Conservation (phyloP, 1,140 invertebrate species). For the Cotesia glomerata region DNA sequence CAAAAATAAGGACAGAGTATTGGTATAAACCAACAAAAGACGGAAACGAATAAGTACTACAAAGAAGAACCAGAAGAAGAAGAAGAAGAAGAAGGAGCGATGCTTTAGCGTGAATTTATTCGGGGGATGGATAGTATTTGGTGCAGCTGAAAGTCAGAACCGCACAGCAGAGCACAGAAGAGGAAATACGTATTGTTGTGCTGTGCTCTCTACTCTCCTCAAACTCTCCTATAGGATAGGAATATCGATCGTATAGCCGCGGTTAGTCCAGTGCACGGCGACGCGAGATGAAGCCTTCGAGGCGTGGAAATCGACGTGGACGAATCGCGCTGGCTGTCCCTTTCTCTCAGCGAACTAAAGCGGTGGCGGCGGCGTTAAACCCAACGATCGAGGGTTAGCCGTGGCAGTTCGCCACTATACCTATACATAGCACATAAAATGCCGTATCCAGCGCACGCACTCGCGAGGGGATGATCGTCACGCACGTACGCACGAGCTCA, state of each 20-base stretch:
- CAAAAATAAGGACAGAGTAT: too few relatives aligned
- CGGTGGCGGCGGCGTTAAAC: not conserved
- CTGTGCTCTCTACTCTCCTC: too few relatives aligned
- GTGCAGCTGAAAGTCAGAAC: too few relatives aligned
- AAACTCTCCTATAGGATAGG: not conserved
- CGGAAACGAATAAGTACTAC: too few relatives aligned
- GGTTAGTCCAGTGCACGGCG: constrained; percentile 22
- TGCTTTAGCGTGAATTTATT: too few relatives aligned
- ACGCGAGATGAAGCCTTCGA: constrained; percentile 26
- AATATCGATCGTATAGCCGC: constrained; percentile 25
- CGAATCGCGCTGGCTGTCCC: constrained; percentile 13
- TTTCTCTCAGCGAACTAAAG: constrained; percentile 3
- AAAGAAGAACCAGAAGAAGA: too few relatives aligned
- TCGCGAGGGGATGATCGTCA: constrained; percentile 33
- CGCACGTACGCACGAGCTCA: constrained; percentile 36
- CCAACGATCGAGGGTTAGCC: constrained; percentile 7
- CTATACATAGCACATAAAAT: constrained; percentile 4
- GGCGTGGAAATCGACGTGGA: constrained; percentile 29
- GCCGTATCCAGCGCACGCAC: constrained; percentile 16
- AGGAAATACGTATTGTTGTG: constrained; percentile 2
- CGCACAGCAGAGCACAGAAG: too few relatives aligned
- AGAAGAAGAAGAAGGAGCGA: too few relatives aligned
- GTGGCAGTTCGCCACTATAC: not conserved
- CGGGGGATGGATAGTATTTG: too few relatives aligned
- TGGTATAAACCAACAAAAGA: too few relatives aligned